Percentiles rank a stretch among this genome's conserved stretches.
These are phyloP conservation scores for Cuculus canorus DNA, from an alignment of 2,797 vertebrate genomes.

Conservation along the genomic window DNA sequence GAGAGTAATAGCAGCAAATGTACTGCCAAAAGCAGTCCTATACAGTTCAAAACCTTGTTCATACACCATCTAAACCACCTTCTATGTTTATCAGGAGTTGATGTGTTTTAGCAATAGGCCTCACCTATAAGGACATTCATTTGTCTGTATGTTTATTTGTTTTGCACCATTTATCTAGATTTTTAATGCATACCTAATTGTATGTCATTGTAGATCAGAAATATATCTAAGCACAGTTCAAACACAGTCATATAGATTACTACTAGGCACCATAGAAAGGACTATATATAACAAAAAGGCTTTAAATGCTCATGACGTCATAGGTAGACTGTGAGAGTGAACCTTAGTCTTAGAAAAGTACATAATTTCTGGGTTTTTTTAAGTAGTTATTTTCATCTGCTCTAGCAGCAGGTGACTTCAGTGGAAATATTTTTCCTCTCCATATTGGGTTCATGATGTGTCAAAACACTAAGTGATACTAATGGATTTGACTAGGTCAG, in stretches of 20 bases:
- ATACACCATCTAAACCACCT: not conserved
- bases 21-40: not conserved
- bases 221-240: not conserved
- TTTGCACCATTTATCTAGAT: not conserved
- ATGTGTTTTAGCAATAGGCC: not conserved
- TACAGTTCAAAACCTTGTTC: not conserved
- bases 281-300: not conserved
- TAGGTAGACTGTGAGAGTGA: not conserved
- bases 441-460: not conserved
- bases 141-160: not conserved
- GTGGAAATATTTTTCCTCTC: not conserved
- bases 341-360: not conserved
- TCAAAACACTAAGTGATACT: not conserved
- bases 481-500: not conserved
- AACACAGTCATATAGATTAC: not conserved
- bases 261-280: not conserved
- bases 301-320: not conserved
- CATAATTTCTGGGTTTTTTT: not conserved
- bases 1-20: not conserved
- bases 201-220: not conserved
- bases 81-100: not conserved
- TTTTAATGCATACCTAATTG: not conserved
- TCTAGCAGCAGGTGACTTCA: not conserved
- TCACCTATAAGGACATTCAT: too few relatives aligned
- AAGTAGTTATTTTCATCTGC: not conserved